Percentiles rank a stretch among this genome's conserved stretches.
Conservation (phyloP, 2,888 invertebrate genomes). For the Globia sparganii region DNA sequence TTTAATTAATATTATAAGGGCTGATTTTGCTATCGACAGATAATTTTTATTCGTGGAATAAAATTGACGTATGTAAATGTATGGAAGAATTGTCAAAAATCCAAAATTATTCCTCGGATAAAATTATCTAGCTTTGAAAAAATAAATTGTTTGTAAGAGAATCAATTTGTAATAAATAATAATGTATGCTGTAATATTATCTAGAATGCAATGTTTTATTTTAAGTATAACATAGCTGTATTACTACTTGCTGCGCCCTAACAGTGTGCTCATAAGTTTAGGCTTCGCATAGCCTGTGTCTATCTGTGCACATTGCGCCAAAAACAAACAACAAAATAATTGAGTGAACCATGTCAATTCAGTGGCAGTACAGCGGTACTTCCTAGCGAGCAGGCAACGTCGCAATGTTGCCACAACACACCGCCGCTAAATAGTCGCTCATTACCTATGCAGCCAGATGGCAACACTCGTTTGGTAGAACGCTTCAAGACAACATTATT, state of each 20-base stretch:
- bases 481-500: not conserved
- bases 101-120: too few species aligned
- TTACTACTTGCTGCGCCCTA: not conserved
- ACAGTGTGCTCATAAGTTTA: not conserved
- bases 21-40: too few species aligned
- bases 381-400: slow-evolving; percentile 8
- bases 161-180: not conserved
- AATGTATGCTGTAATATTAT: not conserved
- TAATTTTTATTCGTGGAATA: too few species aligned
- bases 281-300: not conserved
- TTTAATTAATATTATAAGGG: not conserved
- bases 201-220: too few species aligned
- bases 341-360: not conserved
- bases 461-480: not conserved
- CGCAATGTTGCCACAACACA: slow-evolving; percentile 26
- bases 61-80: too few species aligned
- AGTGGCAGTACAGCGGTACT: not conserved
- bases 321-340: not conserved
- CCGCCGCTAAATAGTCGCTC: not conserved
- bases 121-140: too few species aligned
- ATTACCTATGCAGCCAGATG: slow-evolving; percentile 6
- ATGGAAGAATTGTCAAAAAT: too few species aligned
- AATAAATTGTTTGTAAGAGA: not conserved
- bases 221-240: not conserved
- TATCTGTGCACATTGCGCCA: not conserved